Evolutionary conservation across 2,888 invertebrate species (phyloP).

Genomic region (Lasioglossum malachurum): DNA sequence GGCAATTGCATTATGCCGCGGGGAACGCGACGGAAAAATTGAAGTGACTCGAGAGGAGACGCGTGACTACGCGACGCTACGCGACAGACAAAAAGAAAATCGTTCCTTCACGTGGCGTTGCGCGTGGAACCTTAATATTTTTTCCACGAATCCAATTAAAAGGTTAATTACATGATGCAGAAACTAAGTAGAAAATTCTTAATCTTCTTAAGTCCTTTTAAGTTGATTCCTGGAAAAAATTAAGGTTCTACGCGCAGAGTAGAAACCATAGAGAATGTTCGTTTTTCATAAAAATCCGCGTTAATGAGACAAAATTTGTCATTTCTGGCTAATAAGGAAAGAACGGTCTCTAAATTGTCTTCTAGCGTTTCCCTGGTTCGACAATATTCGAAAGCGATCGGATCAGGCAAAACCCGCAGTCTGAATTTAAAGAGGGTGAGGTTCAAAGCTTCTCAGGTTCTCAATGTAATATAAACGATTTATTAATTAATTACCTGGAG

Average conservation of each 20-base stretch:
- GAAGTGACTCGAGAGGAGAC: constrained; percentile 8
- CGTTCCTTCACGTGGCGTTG: neutral
- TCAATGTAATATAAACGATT: neutral
- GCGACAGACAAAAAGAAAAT: neutral
- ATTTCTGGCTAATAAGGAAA: neutral
- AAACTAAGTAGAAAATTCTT: no score
- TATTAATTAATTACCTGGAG: constrained; percentile 74
- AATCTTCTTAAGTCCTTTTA: no score
- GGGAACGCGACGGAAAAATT: constrained; percentile 10
- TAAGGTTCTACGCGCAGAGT: no score
- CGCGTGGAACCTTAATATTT: neutral
- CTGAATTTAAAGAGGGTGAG: neutral
- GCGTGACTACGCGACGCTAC: neutral
- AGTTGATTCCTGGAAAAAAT: no score
- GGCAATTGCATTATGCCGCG: constrained; percentile 58
- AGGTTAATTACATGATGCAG: no score
- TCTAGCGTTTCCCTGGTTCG: neutral
- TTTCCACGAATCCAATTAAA: neutral
- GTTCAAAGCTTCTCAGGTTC: neutral
- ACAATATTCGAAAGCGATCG: neutral
- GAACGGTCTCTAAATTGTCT: neutral
- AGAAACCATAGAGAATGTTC: neutral
- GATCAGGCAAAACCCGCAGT: neutral
- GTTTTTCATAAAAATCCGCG: neutral
- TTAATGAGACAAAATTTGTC: neutral